These are phyloP conservation scores for Anastrepha ludens DNA, from an alignment of 1,140 invertebrate genomes.

Conservation along the genomic window DNA sequence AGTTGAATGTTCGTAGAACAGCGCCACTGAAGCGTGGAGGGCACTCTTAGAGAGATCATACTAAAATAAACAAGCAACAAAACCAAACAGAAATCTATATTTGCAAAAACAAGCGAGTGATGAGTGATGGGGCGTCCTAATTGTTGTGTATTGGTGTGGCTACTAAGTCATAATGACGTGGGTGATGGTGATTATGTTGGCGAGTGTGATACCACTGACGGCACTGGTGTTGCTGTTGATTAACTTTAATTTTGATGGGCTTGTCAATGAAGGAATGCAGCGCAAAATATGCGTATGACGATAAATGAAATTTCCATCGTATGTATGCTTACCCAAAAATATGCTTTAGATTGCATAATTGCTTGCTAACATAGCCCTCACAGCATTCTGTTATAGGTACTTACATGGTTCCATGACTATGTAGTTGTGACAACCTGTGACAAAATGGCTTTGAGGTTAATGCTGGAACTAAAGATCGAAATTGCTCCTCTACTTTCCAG, in stretches of 20 bases:
- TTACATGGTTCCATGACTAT: too few species aligned
- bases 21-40: neutral
- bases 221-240: conserved; percentile 7
- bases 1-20: neutral
- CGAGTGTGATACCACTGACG: neutral
- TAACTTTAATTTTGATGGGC: neutral
- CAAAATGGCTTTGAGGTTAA: too few species aligned
- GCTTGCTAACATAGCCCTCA: too few species aligned
- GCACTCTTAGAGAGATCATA: neutral
- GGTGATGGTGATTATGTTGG: conserved; percentile 1
- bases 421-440: too few species aligned
- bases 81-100: neutral
- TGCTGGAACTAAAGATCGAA: too few species aligned
- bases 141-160: conserved; percentile 1
- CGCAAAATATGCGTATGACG: neutral
- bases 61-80: too few species aligned
- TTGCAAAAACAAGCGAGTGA: neutral
- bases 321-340: too few species aligned
- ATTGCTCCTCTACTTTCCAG: too few species aligned
- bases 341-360: too few species aligned
- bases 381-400: too few species aligned
- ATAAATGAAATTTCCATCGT: too few species aligned
- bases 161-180: conserved; percentile 31
- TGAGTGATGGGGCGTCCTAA: conserved; percentile 25
- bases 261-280: neutral